Percentiles rank a stretch among this genome's conserved stretches.
Evolutionary conservation across 2,797 vertebrate genomes (phyloP).

Genomic region (Prionace glauca): DNA sequence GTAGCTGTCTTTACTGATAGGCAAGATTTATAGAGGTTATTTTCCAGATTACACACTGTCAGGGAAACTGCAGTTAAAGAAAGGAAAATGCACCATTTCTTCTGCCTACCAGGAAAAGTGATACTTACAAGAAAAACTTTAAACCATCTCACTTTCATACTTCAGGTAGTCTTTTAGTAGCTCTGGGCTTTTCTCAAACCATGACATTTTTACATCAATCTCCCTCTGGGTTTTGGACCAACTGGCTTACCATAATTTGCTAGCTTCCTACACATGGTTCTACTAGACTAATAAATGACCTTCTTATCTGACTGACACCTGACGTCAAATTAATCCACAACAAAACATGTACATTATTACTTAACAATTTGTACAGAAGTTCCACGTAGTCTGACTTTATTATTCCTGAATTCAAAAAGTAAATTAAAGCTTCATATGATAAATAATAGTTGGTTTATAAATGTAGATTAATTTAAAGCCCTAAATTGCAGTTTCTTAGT

Average conservation of each 20-base stretch:
- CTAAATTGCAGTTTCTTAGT: background rate
- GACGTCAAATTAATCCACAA: conserved; percentile 56
- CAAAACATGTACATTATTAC: conserved; percentile 46
- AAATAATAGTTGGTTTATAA: background rate
- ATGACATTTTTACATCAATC: conserved; percentile 52
- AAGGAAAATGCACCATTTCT: conserved; percentile 28
- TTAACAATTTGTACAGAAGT: conserved; percentile 16
- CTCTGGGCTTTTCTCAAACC: conserved; percentile 49
- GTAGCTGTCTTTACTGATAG: conserved; percentile 51
- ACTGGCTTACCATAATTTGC: conserved; percentile 47
- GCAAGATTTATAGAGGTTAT: conserved; percentile 56
- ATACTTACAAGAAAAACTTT: conserved; percentile 16
- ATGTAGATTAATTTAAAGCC: background rate
- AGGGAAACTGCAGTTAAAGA: conserved; percentile 49
- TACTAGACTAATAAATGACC: conserved; percentile 45
- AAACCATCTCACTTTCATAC: conserved; percentile 29
- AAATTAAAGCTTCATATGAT: background rate
- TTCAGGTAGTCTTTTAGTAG: conserved; percentile 45
- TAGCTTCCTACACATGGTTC: conserved; percentile 47
- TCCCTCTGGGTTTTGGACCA: conserved; percentile 50
- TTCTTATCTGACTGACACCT: conserved; percentile 57
- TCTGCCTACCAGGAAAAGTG: conserved; percentile 39
- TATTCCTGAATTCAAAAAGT: background rate
- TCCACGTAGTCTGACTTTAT: background rate
- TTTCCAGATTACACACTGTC: conserved; percentile 57